Percentiles rank a stretch among this genome's conserved stretches.
Evolutionary conservation across 2,888 invertebrate species (phyloP).

Genomic region (Artemia sp.): DNA sequence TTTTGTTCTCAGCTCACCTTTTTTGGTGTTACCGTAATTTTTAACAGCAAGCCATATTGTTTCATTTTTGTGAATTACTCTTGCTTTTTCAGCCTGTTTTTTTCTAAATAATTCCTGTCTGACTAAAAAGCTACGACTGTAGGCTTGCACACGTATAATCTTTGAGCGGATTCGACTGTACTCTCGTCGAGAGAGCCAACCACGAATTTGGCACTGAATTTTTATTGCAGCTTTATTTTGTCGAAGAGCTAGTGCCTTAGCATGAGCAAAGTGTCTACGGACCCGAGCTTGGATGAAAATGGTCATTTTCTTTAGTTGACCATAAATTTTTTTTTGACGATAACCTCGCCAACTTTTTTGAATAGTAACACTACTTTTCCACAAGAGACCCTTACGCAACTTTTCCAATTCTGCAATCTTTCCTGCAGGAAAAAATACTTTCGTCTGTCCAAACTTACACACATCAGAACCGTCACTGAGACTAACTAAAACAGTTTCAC

Average conservation of each 20-base stretch:
- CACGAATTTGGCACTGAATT: constrained; percentile 62
- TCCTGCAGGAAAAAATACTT: too few species aligned
- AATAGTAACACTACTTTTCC: too few species aligned
- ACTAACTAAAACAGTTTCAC: too few species aligned
- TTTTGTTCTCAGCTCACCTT: constrained; percentile 30
- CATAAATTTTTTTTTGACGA: constrained; percentile 52
- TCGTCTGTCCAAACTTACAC: too few species aligned
- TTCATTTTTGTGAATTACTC: constrained; percentile 60
- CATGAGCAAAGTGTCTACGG: constrained; percentile 21
- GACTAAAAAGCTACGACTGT: constrained; percentile 53
- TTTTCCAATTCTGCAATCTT: too few species aligned
- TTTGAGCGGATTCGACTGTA: constrained; percentile 42
- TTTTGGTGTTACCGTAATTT: constrained; percentile 42
- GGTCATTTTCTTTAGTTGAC: constrained; percentile 46
- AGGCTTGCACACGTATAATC: constrained; percentile 51
- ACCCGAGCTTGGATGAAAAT: constrained; percentile 52
- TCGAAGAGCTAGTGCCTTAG: constrained; percentile 48
- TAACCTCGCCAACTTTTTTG: too few species aligned
- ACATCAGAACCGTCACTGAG: too few species aligned
- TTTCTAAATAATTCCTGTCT: constrained; percentile 43
- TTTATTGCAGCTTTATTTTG: constrained; percentile 54
- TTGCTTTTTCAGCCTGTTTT: constrained; percentile 46
- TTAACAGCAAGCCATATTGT: constrained; percentile 64
- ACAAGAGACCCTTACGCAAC: too few species aligned
- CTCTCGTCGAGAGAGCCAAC: constrained; percentile 39